A percentile compares a stretch with the other conserved stretches of the same genome.
These are phyloP conservation scores for Dynastes tityus DNA, from an alignment of 2,888 invertebrate species.

Conservation along the genomic window DNA sequence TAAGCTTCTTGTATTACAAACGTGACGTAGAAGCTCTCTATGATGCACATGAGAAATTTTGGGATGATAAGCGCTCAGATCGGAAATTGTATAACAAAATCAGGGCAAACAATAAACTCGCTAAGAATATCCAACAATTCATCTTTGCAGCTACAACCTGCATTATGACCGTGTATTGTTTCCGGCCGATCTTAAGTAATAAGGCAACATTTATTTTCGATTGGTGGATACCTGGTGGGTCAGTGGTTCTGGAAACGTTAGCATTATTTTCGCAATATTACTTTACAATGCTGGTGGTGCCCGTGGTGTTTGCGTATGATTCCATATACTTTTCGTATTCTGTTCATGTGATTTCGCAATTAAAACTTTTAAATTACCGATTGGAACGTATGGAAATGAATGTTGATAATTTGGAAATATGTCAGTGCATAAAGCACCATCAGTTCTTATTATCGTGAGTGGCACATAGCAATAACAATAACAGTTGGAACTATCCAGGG, in stretches of 20 bases:
- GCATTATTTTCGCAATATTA: conserved; percentile 37
- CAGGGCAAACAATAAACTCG: not conserved
- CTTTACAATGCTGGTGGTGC: conserved; percentile 3
- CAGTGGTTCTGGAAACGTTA: conserved; percentile 26
- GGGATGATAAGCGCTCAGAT: conserved; percentile 4
- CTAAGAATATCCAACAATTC: conserved; percentile 22
- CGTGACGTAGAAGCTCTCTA: conserved; percentile 16
- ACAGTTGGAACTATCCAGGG: not conserved
- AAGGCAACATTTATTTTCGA: conserved; percentile 32
- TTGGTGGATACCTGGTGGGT: conserved; percentile 19
- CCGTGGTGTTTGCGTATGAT: conserved; percentile 34
- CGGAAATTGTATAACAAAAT: not conserved
- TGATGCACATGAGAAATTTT: conserved; percentile 22
- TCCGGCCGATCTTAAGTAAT: conserved; percentile 28
- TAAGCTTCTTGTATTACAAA: conserved; percentile 40
- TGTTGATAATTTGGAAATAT: conserved; percentile 9
- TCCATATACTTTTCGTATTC: conserved; percentile 40
- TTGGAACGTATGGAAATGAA: not conserved
- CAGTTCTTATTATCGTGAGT: conserved; percentile 37
- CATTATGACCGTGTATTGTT: conserved; percentile 15
- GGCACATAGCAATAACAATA: not conserved
- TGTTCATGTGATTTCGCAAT: conserved; percentile 36
- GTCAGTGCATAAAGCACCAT: conserved; percentile 33
- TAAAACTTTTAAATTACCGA: conserved; percentile 35
- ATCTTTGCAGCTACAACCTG: not conserved